Conservation (phyloP, 2,113 vertebrate genomes). For the Syrrhaptes paradoxus region DNA sequence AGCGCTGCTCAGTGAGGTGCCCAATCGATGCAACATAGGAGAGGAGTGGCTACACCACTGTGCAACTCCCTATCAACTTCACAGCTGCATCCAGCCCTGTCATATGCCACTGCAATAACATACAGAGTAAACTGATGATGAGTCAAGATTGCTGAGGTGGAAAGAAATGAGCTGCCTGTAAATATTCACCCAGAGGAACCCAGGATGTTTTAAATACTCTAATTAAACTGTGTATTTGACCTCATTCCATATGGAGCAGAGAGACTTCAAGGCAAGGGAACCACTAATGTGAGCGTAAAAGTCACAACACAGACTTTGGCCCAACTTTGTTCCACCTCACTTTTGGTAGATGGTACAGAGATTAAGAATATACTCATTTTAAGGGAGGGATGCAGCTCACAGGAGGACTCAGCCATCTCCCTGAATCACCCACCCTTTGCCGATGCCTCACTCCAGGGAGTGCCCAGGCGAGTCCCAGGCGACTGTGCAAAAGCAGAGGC, state of each 20-base stretch:
- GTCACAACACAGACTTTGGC: background rate
- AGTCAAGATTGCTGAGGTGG: background rate
- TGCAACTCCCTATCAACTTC: background rate
- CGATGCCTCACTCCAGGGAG: background rate
- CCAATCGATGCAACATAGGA: background rate
- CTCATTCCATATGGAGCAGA: background rate
- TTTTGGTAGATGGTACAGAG: background rate
- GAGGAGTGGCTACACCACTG: background rate
- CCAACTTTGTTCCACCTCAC: background rate
- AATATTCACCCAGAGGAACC: background rate
- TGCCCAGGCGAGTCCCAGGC: background rate
- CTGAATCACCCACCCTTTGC: background rate
- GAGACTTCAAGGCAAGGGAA: background rate
- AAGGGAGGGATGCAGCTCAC: background rate
- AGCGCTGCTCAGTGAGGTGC: background rate
- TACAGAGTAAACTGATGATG: background rate
- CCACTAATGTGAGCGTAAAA: background rate
- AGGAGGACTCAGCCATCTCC: background rate
- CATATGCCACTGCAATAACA: background rate
- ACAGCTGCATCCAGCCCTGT: background rate
- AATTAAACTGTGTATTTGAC: background rate
- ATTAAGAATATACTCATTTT: background rate
- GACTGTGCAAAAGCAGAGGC: background rate
- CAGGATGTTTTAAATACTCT: background rate
- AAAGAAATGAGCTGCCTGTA: background rate